Conservation (phyloP, 64 coral and sea anemone genomes). For the Stichodactyla mertensii region DNA sequence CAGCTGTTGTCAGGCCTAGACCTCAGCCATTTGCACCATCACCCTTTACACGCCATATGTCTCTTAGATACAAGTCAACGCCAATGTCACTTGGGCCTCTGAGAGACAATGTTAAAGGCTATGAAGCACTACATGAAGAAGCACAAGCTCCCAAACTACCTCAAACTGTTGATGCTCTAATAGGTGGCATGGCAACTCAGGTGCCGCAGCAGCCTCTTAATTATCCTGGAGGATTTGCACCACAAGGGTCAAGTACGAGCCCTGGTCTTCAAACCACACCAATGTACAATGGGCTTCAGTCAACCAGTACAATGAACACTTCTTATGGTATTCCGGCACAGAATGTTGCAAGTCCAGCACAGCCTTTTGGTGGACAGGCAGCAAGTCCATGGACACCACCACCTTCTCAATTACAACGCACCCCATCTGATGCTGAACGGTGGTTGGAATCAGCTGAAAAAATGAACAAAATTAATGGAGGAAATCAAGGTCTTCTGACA, state of each 20-base stretch:
- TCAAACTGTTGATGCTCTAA: slow-evolving; percentile 49
- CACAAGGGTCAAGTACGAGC: not conserved
- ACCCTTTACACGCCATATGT: slow-evolving; percentile 95
- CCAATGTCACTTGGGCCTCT: slow-evolving; percentile 80
- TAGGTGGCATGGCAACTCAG: slow-evolving; percentile 1
- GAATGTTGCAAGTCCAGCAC: slow-evolving; percentile 44
- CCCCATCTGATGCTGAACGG: slow-evolving; percentile 71
- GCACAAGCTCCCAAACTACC: slow-evolving; percentile 73
- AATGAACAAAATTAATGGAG: slow-evolving; percentile 26
- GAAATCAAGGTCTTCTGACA: slow-evolving; percentile 78
- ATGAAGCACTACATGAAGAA: slow-evolving; percentile 85
- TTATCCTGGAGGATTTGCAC: slow-evolving; percentile 12
- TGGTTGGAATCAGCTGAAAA: slow-evolving; percentile 76
- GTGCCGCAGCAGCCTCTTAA: not conserved
- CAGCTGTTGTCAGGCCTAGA: slow-evolving; percentile 53
- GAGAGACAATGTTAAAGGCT: slow-evolving; percentile 55
- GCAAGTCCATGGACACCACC: slow-evolving; percentile 23
- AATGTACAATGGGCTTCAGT: slow-evolving; percentile 50
- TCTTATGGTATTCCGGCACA: slow-evolving; percentile 14
- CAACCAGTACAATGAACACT: slow-evolving; percentile 9
- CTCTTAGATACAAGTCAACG: slow-evolving; percentile 87
- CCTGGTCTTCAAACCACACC: slow-evolving; percentile 28
- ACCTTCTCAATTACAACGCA: slow-evolving; percentile 10
- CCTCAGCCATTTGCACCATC: slow-evolving; percentile 85
- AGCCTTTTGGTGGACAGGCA: slow-evolving; percentile 33